Base-by-base conservation (phyloP, 2,113 vertebrate species). In the Elephantulus edwardii region DNA sequence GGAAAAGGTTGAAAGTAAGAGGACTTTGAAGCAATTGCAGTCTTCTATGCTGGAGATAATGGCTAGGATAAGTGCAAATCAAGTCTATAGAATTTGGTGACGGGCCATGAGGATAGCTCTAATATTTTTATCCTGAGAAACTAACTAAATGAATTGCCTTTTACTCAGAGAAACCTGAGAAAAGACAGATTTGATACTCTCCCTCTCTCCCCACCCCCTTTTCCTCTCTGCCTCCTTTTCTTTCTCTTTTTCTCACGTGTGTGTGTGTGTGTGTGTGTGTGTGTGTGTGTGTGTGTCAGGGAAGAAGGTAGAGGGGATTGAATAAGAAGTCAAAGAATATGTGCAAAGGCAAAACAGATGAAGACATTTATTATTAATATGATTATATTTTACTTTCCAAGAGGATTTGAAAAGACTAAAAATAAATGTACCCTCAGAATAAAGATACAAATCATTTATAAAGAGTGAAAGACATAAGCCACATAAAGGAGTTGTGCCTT, bases 301-400 rank as follows among this genome's bases (percentile, higher is more conserved):
- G 33, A 22, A 17, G 10, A 8, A 1, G 44, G 16, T 4, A 16
- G 9, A 46, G 40, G 35, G 4, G 26, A 13, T 22, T 86, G 16
- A 26, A 62, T 79, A 76, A 86, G 52, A 91, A 70, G 28, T 42
- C 24, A 60, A 60, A 74, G 11, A 9, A 82, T 58, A 8, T 78
- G 9, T 81, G 62, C 56, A 82, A 91, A 90, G 52, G 77, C 62
- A 62, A 79, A 62, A 83, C 78, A 89, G 13, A 88, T 58, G n/a
- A 40, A 33, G 17, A 16, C 35, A 87, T 80, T 91, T 88, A 77
- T 91, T 94, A 93, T 86, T 88, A 74, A 91, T 91, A 48, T 74
- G 62, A 82, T 60, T 79, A 56, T 91, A 66, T 78, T 90, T 93
- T 88, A 52, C 44, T 90, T 91, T 91, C 24, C 42, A 62, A 90